Evolutionary conservation across 2,888 invertebrate genomes (phyloP).

Genomic region (Caenorhabditis imperialis): DNA sequence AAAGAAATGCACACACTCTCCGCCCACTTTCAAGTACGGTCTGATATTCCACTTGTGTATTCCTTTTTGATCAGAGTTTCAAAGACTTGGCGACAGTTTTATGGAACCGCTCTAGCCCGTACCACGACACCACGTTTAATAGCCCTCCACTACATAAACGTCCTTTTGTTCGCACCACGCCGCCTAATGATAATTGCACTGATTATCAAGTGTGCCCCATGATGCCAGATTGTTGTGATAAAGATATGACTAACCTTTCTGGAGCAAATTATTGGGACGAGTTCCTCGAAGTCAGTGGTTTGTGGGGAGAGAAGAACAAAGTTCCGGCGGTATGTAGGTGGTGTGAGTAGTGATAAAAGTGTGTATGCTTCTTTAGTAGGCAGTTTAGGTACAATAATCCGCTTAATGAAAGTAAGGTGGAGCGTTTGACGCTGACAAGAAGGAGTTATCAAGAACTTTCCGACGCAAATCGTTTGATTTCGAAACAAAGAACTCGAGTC

Average conservation of each 20-base stretch:
- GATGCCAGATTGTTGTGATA: too few species aligned
- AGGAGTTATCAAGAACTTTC: conserved; percentile 37
- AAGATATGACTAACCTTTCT: too few species aligned
- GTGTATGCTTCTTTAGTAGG: conserved; percentile 53
- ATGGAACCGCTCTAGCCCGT: conserved; percentile 1
- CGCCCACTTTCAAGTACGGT: conserved; percentile 1
- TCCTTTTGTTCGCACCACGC: conserved; percentile 7
- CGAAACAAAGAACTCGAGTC: conserved; percentile 16
- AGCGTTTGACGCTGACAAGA: conserved; percentile 46
- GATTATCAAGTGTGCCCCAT: conserved; percentile 11
- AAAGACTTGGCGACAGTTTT: conserved; percentile 2
- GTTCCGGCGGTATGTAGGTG: conserved; percentile 21
- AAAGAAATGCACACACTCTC: too few species aligned
- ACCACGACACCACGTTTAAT: conserved; percentile 20
- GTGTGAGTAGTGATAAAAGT: conserved; percentile 30
- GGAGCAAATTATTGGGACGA: too few species aligned
- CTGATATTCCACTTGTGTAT: not conserved
- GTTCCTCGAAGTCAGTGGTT: conserved; percentile 23
- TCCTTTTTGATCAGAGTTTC: not conserved
- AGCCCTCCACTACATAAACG: conserved; percentile 28
- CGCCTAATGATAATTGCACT: conserved; percentile 36
- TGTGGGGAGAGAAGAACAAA: conserved; percentile 22
- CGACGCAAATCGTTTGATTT: conserved; percentile 22
- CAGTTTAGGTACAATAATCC: conserved; percentile 55
- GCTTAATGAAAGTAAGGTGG: conserved; percentile 45